phyloP scores from a whole-genome alignment of 2,113 vertebrate genomes.

The Burhinus oedicnemus region DNA sequence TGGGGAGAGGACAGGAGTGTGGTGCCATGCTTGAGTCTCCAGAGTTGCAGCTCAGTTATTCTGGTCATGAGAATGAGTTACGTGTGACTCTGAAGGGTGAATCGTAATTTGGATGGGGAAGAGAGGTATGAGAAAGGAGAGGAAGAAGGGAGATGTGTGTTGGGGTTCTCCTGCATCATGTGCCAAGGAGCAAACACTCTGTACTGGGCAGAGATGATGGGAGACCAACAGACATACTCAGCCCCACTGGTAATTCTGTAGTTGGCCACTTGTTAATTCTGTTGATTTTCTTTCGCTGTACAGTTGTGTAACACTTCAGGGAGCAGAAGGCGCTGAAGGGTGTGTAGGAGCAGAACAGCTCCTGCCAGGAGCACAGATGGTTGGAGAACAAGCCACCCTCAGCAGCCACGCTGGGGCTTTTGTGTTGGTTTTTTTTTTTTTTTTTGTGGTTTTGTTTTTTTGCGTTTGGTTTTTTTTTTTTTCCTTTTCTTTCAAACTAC shows the following conservation, averaged over 20 bases:
- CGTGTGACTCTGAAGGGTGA: neutral
- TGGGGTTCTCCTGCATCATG: neutral
- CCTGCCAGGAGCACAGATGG: conserved; percentile 55
- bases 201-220: neutral
- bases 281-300: neutral
- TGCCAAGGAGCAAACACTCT: neutral
- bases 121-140: neutral
- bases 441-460: neutral
- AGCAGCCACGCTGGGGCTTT: neutral
- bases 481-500: neutral
- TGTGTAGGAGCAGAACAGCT: conserved; percentile 26
- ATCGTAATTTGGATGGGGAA: neutral
- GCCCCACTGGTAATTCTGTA: neutral
- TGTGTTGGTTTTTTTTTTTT: neutral
- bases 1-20: neutral
- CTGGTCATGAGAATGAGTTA: neutral
- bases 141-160: neutral
- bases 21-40: neutral
- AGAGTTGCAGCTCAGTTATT: neutral
- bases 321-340: conserved; percentile 37
- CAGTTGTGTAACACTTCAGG: conserved; percentile 53
- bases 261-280: conserved; percentile 22
- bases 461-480: neutral
- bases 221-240: accelerated
- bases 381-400: conserved; percentile 36